Percentiles rank a stretch among this genome's conserved stretches.
Evolutionary conservation across 2,113 vertebrate species (phyloP).

Genomic region (Ageneiosus marmoratus): DNA sequence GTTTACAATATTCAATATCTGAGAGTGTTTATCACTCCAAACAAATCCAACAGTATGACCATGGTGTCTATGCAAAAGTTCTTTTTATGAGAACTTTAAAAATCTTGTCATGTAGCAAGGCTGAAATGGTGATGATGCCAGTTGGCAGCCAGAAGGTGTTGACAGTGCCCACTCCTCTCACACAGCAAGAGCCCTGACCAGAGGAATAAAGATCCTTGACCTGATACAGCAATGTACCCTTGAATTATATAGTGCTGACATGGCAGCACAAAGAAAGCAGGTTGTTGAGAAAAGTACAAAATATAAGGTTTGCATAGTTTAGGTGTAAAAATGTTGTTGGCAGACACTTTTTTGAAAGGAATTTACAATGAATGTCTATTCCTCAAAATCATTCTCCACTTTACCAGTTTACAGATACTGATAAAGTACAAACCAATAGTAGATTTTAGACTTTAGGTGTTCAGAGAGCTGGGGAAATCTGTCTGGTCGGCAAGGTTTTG

Average conservation of each 20-base stretch:
- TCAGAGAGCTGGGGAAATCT: conserved; percentile 41
- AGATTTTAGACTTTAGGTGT: not conserved
- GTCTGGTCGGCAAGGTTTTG: conserved; percentile 37
- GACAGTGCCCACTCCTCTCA: conserved; percentile 41
- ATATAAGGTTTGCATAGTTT: not conserved
- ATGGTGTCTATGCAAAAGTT: conserved; percentile 20
- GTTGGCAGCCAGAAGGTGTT: conserved; percentile 43
- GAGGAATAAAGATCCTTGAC: conserved; percentile 31
- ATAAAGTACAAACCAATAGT: not conserved
- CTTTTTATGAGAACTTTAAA: conserved; percentile 37
- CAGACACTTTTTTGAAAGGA: conserved; percentile 4
- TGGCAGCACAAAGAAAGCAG: conserved; percentile 7
- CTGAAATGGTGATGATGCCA: conserved; percentile 44
- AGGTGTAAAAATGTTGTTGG: not conserved
- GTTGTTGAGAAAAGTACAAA: conserved; percentile 5
- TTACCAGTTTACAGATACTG: not conserved
- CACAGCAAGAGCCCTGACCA: conserved; percentile 40
- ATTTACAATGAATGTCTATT: not conserved
- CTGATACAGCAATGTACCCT: conserved; percentile 24
- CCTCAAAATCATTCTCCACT: not conserved
- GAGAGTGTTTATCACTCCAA: not conserved
- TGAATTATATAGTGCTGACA: conserved; percentile 31
- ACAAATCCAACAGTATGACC: conserved; percentile 13
- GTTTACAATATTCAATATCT: not conserved
- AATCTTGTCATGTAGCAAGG: conserved; percentile 45